Percentiles rank a stretch among this genome's conserved stretches.
These are phyloP conservation scores for Lacanobia oleracea DNA, from an alignment of 2,888 invertebrate genomes.

Conservation along the genomic window DNA sequence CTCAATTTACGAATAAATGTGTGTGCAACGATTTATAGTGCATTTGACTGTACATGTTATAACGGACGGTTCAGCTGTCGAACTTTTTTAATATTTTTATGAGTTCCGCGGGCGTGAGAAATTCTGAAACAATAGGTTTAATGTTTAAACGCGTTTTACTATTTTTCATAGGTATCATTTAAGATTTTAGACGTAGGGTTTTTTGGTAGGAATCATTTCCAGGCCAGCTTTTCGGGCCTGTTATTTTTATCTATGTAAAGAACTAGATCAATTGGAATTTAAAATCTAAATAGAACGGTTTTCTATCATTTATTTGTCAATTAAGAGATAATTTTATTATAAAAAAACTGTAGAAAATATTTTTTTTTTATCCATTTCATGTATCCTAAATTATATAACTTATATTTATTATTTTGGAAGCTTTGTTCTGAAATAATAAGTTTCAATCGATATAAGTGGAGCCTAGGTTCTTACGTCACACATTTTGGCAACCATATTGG, in stretches of 20 bases:
- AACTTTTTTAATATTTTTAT: constrained; percentile 15
- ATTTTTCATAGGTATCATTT: background rate
- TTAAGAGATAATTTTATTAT: background rate
- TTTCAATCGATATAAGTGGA: background rate
- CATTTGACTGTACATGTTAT: constrained; percentile 1
- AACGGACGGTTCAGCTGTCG: constrained; percentile 7
- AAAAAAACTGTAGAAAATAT: background rate
- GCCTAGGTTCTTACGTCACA: background rate
- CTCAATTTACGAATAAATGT: background rate
- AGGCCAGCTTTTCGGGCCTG: background rate
- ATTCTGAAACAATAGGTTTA: background rate
- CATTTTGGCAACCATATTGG: constrained; percentile 28
- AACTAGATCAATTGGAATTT: background rate
- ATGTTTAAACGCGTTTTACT: background rate
- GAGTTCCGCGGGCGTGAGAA: background rate
- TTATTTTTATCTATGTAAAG: background rate
- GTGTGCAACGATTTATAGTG: too few species aligned
- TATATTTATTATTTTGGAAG: too few species aligned
- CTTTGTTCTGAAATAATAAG: background rate
- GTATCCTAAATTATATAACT: background rate
- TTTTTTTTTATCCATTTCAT: background rate
- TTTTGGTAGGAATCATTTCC: background rate
- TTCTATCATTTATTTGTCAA: background rate
- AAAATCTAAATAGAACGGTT: background rate
- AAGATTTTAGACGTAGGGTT: background rate